Evolutionary conservation across 1,140 invertebrate genomes (phyloP).

Genomic region (Atta colombica): DNA sequence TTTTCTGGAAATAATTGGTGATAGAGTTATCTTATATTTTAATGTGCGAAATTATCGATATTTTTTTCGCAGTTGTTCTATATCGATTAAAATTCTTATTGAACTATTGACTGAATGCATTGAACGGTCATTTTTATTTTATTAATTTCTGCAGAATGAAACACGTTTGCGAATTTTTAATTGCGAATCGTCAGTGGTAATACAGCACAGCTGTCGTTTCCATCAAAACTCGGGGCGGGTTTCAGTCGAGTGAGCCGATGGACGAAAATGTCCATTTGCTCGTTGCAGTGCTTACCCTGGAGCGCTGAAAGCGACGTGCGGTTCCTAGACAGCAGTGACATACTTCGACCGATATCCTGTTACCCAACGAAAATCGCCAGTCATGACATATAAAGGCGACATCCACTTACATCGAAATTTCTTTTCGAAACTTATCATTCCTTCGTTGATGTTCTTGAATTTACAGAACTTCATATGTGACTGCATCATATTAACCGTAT

Average conservation of each 20-base stretch:
- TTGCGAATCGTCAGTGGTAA: conserved; percentile 10
- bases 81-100: neutral
- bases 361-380: conserved; percentile 49
- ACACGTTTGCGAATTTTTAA: conserved; percentile 13
- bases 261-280: conserved; percentile 56
- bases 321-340: conserved; percentile 32
- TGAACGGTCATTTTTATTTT: neutral
- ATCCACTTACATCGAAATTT: conserved; percentile 57
- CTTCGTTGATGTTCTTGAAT: neutral
- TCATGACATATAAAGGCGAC: conserved; percentile 33
- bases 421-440: conserved; percentile 53
- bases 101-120: neutral
- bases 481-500: conserved; percentile 1
- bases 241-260: neutral
- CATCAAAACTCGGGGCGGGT: neutral
- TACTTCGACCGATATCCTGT: conserved; percentile 28
- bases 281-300: conserved; percentile 40
- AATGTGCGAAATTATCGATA: neutral
- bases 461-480: conserved; percentile 1
- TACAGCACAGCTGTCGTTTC: conserved; percentile 37
- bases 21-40: no score
- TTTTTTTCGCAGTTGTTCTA: neutral
- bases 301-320: conserved; percentile 16
- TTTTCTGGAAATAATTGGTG: neutral
- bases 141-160: conserved; percentile 10